These are phyloP conservation scores for Lamprotornis superbus DNA, from an alignment of 2,113 vertebrate genomes.

Conservation along the genomic window DNA sequence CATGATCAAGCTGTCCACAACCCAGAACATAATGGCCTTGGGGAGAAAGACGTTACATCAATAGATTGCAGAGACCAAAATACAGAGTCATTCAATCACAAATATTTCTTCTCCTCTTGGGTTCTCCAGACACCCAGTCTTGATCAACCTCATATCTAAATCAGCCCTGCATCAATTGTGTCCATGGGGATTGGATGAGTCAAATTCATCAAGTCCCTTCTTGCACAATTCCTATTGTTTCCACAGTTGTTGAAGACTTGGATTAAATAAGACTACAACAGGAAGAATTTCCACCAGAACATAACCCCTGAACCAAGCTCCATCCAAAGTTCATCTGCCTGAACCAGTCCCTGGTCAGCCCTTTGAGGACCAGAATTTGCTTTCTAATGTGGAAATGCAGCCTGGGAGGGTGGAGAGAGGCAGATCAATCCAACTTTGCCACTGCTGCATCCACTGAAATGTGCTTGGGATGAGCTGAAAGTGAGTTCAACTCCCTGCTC, in stretches of 20 bases:
- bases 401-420: background rate
- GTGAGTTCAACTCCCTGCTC: background rate
- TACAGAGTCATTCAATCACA: background rate
- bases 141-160: background rate
- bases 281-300: background rate
- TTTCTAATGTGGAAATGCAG: background rate
- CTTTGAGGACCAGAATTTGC: background rate
- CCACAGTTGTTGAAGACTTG: background rate
- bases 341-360: background rate
- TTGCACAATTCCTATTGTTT: background rate
- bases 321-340: background rate
- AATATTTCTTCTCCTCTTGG: background rate
- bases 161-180: background rate
- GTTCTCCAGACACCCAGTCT: background rate
- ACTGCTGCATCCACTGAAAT: background rate
- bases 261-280: accelerated
- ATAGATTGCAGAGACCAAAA: background rate
- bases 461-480: background rate
- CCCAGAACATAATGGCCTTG: slow-evolving; percentile 84
- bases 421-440: background rate
- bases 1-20: slow-evolving; percentile 83
- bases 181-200: accelerated
- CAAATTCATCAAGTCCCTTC: background rate
- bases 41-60: background rate
- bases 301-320: background rate